Conservation (phyloP, 2,888 invertebrate genomes). For the Lordiphosa andalusiaca region DNA sequence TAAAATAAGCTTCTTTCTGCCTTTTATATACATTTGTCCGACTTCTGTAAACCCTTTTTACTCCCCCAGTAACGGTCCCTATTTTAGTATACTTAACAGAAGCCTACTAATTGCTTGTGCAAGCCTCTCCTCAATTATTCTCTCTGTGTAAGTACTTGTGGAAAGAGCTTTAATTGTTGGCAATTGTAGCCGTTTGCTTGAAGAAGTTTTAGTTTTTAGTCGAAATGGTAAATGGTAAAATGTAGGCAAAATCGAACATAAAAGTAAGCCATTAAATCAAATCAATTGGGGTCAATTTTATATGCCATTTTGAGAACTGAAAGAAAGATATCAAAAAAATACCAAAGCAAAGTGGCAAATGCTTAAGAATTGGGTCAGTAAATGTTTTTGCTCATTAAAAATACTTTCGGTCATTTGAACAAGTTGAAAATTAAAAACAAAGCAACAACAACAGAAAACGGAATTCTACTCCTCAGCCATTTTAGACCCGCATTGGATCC, state of each 20-base stretch:
- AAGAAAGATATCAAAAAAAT: neutral
- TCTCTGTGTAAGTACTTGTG: no score
- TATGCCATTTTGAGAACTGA: constrained; percentile 21
- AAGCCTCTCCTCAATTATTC: no score
- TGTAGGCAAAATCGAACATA: constrained; percentile 27
- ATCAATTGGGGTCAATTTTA: constrained; percentile 40
- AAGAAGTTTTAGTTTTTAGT: constrained; percentile 8
- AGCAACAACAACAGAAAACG: neutral
- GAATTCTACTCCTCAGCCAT: constrained; percentile 44
- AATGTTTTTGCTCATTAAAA: constrained; percentile 20
- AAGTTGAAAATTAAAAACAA: neutral
- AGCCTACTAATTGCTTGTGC: no score
- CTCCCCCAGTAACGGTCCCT: no score
- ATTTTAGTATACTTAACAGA: no score
- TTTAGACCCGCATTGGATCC: constrained; percentile 57
- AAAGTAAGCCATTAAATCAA: constrained; percentile 44
- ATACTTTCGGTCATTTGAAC: constrained; percentile 10
- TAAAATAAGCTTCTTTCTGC: no score
- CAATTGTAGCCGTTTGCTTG: constrained; percentile 9
- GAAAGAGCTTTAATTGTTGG: neutral
- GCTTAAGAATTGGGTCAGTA: constrained; percentile 44
- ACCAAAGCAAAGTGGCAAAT: constrained; percentile 21
- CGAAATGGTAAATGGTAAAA: constrained; percentile 9
- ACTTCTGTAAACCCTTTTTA: no score
- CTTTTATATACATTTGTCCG: no score